Evolutionary conservation across 1,140 invertebrate genomes (phyloP).

Genomic region (Drosophila bocqueti): DNA sequence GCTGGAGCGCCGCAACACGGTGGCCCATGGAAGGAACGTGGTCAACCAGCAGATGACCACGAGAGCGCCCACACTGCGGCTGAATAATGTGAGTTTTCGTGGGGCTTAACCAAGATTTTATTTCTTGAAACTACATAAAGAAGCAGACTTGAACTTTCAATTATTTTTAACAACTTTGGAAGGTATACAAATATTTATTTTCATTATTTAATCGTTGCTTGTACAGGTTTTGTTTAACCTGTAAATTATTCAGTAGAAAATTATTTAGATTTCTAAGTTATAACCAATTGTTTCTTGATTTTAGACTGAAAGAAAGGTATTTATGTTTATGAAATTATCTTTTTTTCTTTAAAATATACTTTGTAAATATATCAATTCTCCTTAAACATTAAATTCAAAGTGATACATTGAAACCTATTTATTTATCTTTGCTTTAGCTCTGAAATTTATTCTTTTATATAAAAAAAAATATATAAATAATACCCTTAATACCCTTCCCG

Average conservation of each 20-base stretch:
- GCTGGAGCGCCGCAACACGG: constrained; percentile 76
- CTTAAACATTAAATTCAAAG: background rate
- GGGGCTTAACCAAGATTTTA: constrained; percentile 39
- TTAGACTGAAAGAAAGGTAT: constrained; percentile 6
- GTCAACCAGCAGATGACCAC: constrained; percentile 78
- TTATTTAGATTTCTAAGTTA: background rate
- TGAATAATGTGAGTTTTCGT: constrained; percentile 65
- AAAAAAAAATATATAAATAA: background rate
- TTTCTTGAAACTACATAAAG: constrained; percentile 35
- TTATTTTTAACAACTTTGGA: background rate
- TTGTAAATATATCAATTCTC: background rate
- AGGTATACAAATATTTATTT: too few relatives aligned
- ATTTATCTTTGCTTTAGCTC: background rate
- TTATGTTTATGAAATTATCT: background rate
- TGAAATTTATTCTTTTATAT: background rate
- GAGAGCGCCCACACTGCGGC: constrained; percentile 67
- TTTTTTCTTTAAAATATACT: background rate
- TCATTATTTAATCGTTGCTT: background rate
- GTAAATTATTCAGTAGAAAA: constrained; percentile 39
- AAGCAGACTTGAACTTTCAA: background rate
- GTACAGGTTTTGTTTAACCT: background rate
- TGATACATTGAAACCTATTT: background rate
- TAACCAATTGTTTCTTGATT: background rate
- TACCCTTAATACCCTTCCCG: constrained; percentile 84
- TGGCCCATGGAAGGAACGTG: constrained; percentile 81